Evolutionary conservation across 2,888 invertebrate genomes (phyloP), one percentile per base, ranked within the genome.

Genomic region (Sthenelais limicola): DNA sequence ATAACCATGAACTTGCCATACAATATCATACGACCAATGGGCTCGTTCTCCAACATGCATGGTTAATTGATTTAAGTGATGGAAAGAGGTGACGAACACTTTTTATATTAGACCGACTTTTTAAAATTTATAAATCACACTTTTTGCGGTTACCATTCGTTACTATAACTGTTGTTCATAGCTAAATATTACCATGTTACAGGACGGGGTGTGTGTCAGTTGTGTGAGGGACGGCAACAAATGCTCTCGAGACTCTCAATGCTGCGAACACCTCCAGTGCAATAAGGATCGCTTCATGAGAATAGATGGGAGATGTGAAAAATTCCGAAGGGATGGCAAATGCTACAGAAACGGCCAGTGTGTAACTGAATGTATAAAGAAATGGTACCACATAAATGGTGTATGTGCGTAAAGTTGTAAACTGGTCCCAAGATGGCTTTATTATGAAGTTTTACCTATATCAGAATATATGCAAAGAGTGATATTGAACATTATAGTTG

Each of bases 261-360:
- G 62, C 62, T 62, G 62, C 28, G 28, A 35, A 18, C 38, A 28
- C 24, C 21, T 62, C 12, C 62, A 62, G 24, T 62, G 62, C 21
- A 43, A 62, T 24, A 62, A 62, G 38, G 38, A 9, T 2, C 18
- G 24, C 1, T 62, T 62, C 62, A 18, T 38, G 15, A 15, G 21
- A 1, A n/a, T 38, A 7, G 38, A 62, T 43, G 62, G 62, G 5
- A 15, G 24, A 18, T 62, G 62, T 18, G 15, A 12, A 7, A 7
- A 26, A 4, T 43, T 43, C 9, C 35, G 62, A 3, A 1, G 24
- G 9, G 43, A 3, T 21, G 56, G 56, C 30, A 12, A 28, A 3
- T 56, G 56, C 15, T 21, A 30, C 56, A n/a, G 28, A 3, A 33
- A 56, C 30, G 7, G 30, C 4, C 56, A 56, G 56, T 56, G 56